Base-by-base conservation (phyloP, 2,113 vertebrate species). In the Campylomormyrus numenius region DNA sequence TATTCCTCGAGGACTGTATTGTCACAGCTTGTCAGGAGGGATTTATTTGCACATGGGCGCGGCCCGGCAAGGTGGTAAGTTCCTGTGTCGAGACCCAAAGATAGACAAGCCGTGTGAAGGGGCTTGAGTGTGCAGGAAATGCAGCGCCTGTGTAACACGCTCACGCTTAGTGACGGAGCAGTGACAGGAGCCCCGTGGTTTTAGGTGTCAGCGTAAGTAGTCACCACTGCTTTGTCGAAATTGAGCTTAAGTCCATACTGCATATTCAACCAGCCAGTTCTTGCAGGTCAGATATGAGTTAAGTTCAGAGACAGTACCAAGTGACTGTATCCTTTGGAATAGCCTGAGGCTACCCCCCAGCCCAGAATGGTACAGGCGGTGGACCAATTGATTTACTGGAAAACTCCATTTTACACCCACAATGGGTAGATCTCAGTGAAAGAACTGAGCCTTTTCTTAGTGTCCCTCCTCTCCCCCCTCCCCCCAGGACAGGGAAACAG, bases 11-110 rank as follows among this genome's bases (percentile, higher is more conserved):
- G 97, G 98, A 99, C 97, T 99, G 98, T 97, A 96, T 99, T 97
- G 98, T 99, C 96, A 99, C 98, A 96, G 98, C 98, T 94, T 99
- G 98, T 96, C 98, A 99, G 97, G 98, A 99, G 96, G 98, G 98
- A 93, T 99, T 99, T 97, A 96, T 99, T 97, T 99, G 98, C 98
- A 99, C 98, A 94, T 99, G 98, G 98, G 98, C 98, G 94, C 97
- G 98, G 97, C 98, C 98, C 92, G 98, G 98, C 94, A 99, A 99
- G 97, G 98, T 98, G 98, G 98, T 98, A 96, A 98, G 98, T 98
- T 86, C 84, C n/a, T 86, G 45, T 48, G 84, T 86, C 45, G 84
- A 86, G 39, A 85, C 39, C 42, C 39, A 45, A 46, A 85, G 83
- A 21, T 85, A 46, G 83, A 21, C 35, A 4, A 35, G 62, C n/a